These are phyloP conservation scores for Brenthis hecate DNA, from an alignment of 2,888 invertebrate genomes.

Conservation along the genomic window DNA sequence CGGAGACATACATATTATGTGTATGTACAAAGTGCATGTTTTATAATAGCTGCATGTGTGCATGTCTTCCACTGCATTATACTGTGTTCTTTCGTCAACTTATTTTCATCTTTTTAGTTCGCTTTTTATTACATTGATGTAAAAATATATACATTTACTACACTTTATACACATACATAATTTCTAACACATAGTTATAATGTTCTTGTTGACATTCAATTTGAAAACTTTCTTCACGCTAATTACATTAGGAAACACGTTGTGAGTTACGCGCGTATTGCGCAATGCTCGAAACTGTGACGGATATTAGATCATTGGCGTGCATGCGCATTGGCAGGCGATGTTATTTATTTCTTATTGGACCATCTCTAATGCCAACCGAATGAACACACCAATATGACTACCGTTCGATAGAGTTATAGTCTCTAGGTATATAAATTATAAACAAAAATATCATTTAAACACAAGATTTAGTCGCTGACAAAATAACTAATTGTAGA, in stretches of 20 bases:
- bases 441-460: background rate
- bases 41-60: too few relatives aligned
- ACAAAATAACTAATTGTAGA: too few relatives aligned
- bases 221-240: constrained; percentile 9
- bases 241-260: constrained; percentile 11
- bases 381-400: constrained; percentile 9
- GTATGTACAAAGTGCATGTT: too few relatives aligned
- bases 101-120: too few relatives aligned
- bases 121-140: too few relatives aligned
- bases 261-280: constrained; percentile 28
- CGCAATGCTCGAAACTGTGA: constrained; percentile 35
- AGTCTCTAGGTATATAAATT: constrained; percentile 3
- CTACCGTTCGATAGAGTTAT: background rate
- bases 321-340: constrained; percentile 62
- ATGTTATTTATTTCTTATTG: constrained; percentile 67
- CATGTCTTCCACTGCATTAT: too few relatives aligned
- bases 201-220: constrained; percentile 11
- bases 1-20: too few relatives aligned
- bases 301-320: constrained; percentile 36
- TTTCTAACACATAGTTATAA: background rate
- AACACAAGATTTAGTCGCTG: too few relatives aligned
- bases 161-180: too few relatives aligned
- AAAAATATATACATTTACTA: too few relatives aligned
- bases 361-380: constrained; percentile 20
- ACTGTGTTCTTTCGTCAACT: too few relatives aligned